phyloP scores from a whole-genome alignment of 1,140 invertebrate genomes.

The Tetramorium parvispinum region DNA sequence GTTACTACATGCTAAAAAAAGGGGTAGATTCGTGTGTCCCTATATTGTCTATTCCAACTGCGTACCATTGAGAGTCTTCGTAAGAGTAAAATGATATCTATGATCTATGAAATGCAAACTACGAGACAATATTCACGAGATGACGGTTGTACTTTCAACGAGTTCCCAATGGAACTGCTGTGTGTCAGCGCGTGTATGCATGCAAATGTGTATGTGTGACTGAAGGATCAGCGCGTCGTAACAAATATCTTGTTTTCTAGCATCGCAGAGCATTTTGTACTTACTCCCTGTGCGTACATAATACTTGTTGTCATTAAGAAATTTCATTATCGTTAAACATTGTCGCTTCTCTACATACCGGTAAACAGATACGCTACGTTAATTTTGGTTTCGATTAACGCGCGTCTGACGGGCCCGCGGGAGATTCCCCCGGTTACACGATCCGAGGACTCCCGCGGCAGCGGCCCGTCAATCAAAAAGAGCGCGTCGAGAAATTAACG shows the following conservation, averaged over 20 bases:
- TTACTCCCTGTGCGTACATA: slow-evolving; percentile 43
- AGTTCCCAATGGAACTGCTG: slow-evolving; percentile 12
- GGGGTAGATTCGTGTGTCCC: slow-evolving; percentile 3
- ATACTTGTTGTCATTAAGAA: slow-evolving; percentile 55
- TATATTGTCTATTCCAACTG: slow-evolving; percentile 45
- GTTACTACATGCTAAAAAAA: slow-evolving; percentile 44
- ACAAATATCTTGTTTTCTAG: slow-evolving; percentile 37
- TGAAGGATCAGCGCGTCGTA: slow-evolving; percentile 29
- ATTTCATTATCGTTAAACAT: slow-evolving; percentile 39
- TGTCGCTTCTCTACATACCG: slow-evolving; percentile 22
- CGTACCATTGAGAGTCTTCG: not conserved
- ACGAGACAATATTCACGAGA: slow-evolving; percentile 2
- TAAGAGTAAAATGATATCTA: slow-evolving; percentile 4
- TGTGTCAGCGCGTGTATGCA: not conserved
- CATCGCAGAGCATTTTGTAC: slow-evolving; percentile 46
- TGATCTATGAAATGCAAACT: slow-evolving; percentile 26
- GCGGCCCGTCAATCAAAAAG: not conserved
- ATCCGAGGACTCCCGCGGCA: not conserved
- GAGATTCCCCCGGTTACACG: not conserved
- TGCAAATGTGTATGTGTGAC: not conserved
- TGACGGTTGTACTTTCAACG: slow-evolving; percentile 56
- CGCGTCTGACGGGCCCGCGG: not conserved
- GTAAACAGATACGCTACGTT: slow-evolving; percentile 25
- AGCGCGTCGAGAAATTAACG: slow-evolving; percentile 20
- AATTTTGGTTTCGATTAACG: slow-evolving; percentile 49